Evolutionary conservation across 2,888 invertebrate species (phyloP), one percentile per base, ranked within the genome.

Genomic region (Heliconius hortense): DNA sequence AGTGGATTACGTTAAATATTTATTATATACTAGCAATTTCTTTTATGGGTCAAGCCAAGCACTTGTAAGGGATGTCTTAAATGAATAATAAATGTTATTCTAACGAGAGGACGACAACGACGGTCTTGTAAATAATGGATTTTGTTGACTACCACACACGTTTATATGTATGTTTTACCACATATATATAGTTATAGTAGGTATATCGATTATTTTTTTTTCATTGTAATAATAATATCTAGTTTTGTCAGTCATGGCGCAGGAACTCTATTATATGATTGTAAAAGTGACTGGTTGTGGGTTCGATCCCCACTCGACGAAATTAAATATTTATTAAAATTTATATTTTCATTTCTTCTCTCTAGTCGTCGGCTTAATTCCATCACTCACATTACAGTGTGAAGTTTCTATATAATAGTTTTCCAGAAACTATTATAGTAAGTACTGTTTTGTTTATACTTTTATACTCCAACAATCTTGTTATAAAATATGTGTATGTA

Each of bases 41-140:
- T 64, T 39, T 35, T 64, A 1, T 35, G 39, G 39, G 39, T 66
- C 66, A 39, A 66, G n/a, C 7, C 35, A 35, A 39, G 39, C 39
- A 39, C n/a, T 64, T 66, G 39, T 39, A 66, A 26, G 18, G 39
- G 39, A 66, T 43, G 24, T 24, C n/a, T 39, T 66, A 66, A 66
- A 66, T 66, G 39, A 35, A 63, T 63, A 35, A 63, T 63, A 35
- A 11, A 63, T 21, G 11, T 63, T 63, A 63, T 63, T 63, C 63
- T 63, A 63, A 63, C 31, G 10, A 21, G 31, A 63, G 21, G 5
- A 63, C 62, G 5, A 28, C 28, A 26, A 62, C 2, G 62, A 31
- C 18, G 18, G 18, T 18, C 21, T 63, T 63, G 28, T 63, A 21
- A 63, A 31, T 63, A 63, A 63, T 63, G 62, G 2, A 63, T 63